Base-by-base conservation (phyloP, 2,797 vertebrate species). In the Hippoglossus hippoglossus region DNA sequence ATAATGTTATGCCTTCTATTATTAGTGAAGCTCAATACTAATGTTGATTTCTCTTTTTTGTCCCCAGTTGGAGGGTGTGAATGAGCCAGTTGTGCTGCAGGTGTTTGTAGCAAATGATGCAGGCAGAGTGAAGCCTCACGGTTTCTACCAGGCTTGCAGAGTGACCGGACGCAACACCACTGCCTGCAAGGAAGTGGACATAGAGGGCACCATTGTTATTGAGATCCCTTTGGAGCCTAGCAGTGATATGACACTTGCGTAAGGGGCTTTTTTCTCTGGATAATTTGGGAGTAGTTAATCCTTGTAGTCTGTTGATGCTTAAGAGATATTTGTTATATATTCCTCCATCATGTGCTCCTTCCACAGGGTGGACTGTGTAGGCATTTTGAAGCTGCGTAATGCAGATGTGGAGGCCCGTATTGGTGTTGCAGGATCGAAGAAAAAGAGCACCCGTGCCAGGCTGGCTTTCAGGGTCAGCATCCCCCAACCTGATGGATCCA, bases 331-430 rank as follows among this genome's bases (percentile, higher is more conserved):
- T 31, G 7, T 28, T 8, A 21, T 54, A 12, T 46, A 41, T 61
- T 61, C 18, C 11, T 46, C n/a, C 6, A 18, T 55, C 10, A 10
- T 47, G 2, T 71, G 28, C 22, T 84, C 16, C 71, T 58, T 83
- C 57, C 41, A 41, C 90, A 99, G 98, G 41, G 97, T 99, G 87
- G 98, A 99, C 89, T 99, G 98, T 18, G 98, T 99, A 67, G 98
- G 98, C 57, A 99, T 99, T 82, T 82, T 99, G 83, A 99, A 99
- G 93, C 93, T 99, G 64, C 96, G 98, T 68, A 99, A 99, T 71
- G 98, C 98, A 8, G 98, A 99, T 36, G 98, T 99, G 24, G 98
- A 99, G 92, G 98, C 98, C 56, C 96, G 98, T 75, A 99, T 99
- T 71, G 98, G 98, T 26, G 95, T 99, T 70, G 97, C 97, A 25